phyloP scores from a whole-genome alignment of 2,888 invertebrate species.

The Phengaris alcon region DNA sequence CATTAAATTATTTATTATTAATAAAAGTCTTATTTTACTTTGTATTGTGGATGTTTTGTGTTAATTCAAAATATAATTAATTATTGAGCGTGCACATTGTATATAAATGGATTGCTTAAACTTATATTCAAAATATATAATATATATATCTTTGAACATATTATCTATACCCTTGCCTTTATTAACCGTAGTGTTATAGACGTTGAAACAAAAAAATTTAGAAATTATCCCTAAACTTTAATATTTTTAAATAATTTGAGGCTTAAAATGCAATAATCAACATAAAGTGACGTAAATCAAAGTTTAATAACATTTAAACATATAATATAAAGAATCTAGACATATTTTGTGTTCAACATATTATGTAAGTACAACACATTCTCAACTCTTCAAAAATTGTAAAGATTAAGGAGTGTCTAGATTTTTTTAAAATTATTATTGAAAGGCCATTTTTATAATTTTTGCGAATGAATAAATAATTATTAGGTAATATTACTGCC shows the following conservation, averaged over 20 bases:
- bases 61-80: background rate
- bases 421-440: too few relatives aligned
- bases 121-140: background rate
- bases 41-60: background rate
- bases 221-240: background rate
- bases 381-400: background rate
- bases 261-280: background rate
- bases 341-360: background rate
- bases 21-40: background rate
- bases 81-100: background rate
- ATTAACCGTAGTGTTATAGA: background rate
- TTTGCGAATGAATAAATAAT: too few relatives aligned
- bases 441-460: too few relatives aligned
- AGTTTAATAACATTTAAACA: background rate
- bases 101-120: background rate
- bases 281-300: background rate
- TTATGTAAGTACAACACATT: background rate
- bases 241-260: constrained; percentile 3
- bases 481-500: background rate
- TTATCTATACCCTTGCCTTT: constrained; percentile 15
- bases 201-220: background rate
- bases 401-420: background rate
- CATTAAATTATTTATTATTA: too few relatives aligned
- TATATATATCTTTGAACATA: background rate
- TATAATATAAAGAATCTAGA: background rate